These are phyloP conservation scores for Heliconius ismenius DNA, from an alignment of 2,888 invertebrate genomes.

Conservation along the genomic window DNA sequence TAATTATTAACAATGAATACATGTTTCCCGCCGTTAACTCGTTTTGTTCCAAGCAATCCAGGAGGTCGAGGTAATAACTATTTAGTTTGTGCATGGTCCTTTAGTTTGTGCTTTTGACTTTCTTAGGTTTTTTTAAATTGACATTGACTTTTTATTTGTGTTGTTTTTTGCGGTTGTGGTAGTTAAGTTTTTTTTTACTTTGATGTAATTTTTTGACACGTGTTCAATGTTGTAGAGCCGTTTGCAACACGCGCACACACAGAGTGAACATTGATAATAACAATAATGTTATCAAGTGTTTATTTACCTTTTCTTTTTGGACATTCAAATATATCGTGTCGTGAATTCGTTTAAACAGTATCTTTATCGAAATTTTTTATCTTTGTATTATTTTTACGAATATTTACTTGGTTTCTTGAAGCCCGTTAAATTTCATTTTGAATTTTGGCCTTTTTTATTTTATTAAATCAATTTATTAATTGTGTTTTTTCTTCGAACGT, in stretches of 20 bases:
- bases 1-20: background rate
- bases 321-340: background rate
- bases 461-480: background rate
- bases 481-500: background rate
- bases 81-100: constrained; percentile 40
- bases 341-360: background rate
- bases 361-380: background rate
- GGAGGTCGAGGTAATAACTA: constrained; percentile 42
- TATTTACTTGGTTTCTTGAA: background rate
- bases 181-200: background rate
- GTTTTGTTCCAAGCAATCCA: constrained; percentile 26
- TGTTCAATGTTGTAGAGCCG: background rate
- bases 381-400: background rate
- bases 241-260: background rate
- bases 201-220: background rate
- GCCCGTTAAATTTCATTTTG: background rate
- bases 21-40: constrained; percentile 5
- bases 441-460: background rate
- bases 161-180: background rate
- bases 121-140: background rate
- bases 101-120: constrained; percentile 11
- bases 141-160: background rate
- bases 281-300: constrained; percentile 4
- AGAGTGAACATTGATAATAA: background rate
- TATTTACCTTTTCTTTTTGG: background rate